A percentile compares a stretch with the other conserved stretches of the same genome.
Evolutionary conservation across 1,140 invertebrate species (phyloP).

Genomic region (Lycorma delicatula): DNA sequence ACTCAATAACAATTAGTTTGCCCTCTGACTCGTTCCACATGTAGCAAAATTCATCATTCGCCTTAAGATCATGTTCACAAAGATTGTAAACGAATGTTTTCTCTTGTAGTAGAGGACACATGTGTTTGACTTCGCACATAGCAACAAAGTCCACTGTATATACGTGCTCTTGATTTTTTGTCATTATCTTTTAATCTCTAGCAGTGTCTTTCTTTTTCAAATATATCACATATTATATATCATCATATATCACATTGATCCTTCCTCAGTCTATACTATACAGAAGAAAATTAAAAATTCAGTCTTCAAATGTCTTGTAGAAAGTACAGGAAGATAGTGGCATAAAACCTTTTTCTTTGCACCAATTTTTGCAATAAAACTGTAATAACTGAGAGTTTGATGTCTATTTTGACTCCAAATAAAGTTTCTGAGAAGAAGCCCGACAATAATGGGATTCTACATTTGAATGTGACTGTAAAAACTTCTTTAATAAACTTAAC

Average conservation of each 20-base stretch:
- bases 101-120: conserved; percentile 1
- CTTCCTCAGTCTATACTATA: not conserved
- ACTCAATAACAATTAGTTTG: not conserved
- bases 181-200: conserved; percentile 2
- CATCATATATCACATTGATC: conserved; percentile 12
- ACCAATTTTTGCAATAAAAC: not conserved
- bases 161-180: conserved; percentile 4
- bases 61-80: conserved; percentile 6
- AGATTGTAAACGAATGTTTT: conserved; percentile 12
- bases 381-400: conserved; percentile 9
- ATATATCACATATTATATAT: conserved; percentile 2
- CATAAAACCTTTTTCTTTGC: conserved; percentile 8
- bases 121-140: not conserved
- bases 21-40: conserved; percentile 13
- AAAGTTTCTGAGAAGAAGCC: conserved; percentile 5
- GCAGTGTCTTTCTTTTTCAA: not conserved
- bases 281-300: not conserved
- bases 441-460: conserved; percentile 6
- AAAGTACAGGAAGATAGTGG: conserved; percentile 8
- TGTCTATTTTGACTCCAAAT: conserved; percentile 8
- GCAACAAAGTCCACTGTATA: conserved; percentile 2
- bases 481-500: conserved; percentile 3
- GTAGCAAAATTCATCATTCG: conserved; percentile 8
- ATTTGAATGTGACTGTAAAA: not conserved
- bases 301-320: not conserved